A percentile compares a stretch with the other conserved stretches of the same genome.
phyloP scores from a whole-genome alignment of 2,888 invertebrate genomes.

The Ectemnius lituratus region DNA sequence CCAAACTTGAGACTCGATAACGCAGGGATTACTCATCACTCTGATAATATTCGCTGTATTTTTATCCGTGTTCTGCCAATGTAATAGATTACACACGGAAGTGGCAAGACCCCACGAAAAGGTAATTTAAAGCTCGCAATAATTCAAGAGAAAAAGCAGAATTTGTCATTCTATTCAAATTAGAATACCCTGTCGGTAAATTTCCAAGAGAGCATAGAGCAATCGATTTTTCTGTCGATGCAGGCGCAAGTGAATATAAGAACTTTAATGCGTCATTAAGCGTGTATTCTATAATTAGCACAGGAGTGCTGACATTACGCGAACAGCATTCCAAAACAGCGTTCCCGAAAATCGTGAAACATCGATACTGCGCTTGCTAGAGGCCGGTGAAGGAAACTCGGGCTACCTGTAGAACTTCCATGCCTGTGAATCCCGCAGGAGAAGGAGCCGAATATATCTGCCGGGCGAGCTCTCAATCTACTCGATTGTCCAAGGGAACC shows the following conservation, averaged over 20 bases:
- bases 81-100: background rate
- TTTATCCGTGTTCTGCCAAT: background rate
- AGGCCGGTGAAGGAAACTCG: background rate
- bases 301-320: slow-evolving; percentile 29
- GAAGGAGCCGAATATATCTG: too few relatives aligned
- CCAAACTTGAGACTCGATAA: background rate
- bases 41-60: background rate
- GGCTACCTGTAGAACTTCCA: too few relatives aligned
- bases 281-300: slow-evolving; percentile 43
- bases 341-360: slow-evolving; percentile 33
- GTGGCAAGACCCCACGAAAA: too few relatives aligned
- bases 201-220: background rate
- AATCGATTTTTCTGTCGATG: background rate
- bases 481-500: too few relatives aligned
- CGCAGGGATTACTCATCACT: background rate
- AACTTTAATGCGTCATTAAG: slow-evolving; percentile 36
- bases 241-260: slow-evolving; percentile 13
- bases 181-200: background rate
- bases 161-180: background rate
- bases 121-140: background rate
- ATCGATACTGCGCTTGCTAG: slow-evolving; percentile 16
- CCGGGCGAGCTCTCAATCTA: too few relatives aligned
- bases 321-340: slow-evolving; percentile 30
- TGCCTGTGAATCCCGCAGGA: too few relatives aligned
- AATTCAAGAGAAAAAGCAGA: background rate